A percentile compares a stretch with the other conserved stretches of the same genome.
Evolutionary conservation across 2,888 invertebrate species (phyloP).

Genomic region (Dichetophora obliterata): DNA sequence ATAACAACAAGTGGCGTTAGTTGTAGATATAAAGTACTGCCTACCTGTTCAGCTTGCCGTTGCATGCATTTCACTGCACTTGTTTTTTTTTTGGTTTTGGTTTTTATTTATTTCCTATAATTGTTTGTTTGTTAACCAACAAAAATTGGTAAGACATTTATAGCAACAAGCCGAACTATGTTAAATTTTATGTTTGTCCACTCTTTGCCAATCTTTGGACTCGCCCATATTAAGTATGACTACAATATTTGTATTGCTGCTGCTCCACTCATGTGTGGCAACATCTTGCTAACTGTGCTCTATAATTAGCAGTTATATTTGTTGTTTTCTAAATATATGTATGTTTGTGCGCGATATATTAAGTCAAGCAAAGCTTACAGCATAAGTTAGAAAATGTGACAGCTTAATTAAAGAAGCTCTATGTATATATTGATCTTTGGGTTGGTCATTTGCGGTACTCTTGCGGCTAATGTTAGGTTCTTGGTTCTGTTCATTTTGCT

Average conservation of each 20-base stretch:
- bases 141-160: background rate
- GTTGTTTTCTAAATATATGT: background rate
- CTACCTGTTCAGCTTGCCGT: background rate
- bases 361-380: conserved; percentile 2
- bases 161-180: background rate
- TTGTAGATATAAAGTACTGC: too few relatives aligned
- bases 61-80: conserved; percentile 9
- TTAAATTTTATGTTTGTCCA: background rate
- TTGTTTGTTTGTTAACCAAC: conserved; percentile 10
- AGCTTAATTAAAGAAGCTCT: conserved; percentile 33
- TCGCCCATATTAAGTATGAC: background rate
- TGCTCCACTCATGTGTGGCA: background rate
- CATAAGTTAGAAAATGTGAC: conserved; percentile 26
- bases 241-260: background rate
- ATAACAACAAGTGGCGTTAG: too few relatives aligned
- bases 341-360: background rate
- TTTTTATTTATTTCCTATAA: conserved; percentile 12
- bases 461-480: background rate
- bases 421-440: conserved; percentile 18
- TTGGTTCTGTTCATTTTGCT: background rate
- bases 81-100: background rate
- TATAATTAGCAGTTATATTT: conserved; percentile 9
- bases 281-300: background rate
- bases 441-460: conserved; percentile 8
- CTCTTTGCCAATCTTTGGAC: too few relatives aligned